Conservation (phyloP, 2,797 vertebrate species). For the Phoebastria nigripes region DNA sequence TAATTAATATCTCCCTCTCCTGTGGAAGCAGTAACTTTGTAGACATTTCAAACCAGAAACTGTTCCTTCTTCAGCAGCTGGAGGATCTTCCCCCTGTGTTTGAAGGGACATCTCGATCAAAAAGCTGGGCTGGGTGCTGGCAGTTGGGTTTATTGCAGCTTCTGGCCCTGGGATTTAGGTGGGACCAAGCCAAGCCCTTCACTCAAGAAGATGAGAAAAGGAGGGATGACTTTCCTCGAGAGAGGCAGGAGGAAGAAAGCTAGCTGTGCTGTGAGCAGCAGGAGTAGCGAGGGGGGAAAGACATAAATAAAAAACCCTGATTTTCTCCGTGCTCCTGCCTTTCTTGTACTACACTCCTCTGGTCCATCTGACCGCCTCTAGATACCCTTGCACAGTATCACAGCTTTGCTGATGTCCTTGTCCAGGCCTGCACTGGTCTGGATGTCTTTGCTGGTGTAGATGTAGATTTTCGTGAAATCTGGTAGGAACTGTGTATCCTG, state of each 20-base stretch:
- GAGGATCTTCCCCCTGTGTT: neutral
- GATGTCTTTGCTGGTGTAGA: neutral
- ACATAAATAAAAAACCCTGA: accelerated
- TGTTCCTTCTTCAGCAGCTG: accelerated
- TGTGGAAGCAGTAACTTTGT: neutral
- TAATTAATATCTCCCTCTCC: neutral
- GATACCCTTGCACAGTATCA: neutral
- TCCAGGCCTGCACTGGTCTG: neutral
- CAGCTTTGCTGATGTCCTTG: neutral
- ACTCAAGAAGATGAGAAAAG: neutral
- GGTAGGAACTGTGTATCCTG: neutral
- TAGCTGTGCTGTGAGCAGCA: neutral
- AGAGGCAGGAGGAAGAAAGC: neutral
- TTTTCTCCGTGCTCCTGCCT: neutral
- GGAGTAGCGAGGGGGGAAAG: neutral
- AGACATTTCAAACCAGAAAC: neutral
- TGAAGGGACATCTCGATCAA: neutral
- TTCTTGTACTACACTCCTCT: neutral
- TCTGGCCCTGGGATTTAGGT: neutral
- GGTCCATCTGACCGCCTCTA: neutral
- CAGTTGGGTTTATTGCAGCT: accelerated
- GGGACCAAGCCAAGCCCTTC: neutral
- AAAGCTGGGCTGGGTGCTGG: neutral
- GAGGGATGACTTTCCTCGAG: neutral
- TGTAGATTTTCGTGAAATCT: neutral